phyloP scores from a whole-genome alignment of 2,888 invertebrate genomes.

The Cabera pusaria region DNA sequence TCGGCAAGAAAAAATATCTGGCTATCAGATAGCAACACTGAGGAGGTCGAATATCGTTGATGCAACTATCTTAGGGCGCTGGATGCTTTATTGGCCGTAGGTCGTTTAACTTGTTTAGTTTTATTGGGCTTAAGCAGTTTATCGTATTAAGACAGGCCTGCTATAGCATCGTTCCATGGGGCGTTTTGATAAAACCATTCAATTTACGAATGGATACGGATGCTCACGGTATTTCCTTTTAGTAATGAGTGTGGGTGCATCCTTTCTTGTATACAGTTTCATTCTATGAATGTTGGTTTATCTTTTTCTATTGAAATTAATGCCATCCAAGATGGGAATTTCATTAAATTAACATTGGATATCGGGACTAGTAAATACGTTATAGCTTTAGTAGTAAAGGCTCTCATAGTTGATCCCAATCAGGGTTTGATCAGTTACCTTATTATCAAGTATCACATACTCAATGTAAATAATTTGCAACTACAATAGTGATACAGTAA shows the following conservation, averaged over 20 bases:
- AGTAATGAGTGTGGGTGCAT: constrained; percentile 29
- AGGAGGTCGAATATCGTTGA: constrained; percentile 49
- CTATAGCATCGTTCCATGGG: constrained; percentile 56
- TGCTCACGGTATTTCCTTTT: constrained; percentile 30
- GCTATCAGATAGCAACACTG: constrained; percentile 8
- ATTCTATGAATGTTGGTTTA: too few species aligned
- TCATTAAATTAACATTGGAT: too few species aligned
- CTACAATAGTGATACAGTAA: too few species aligned
- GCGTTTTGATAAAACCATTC: constrained; percentile 62
- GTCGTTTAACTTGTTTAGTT: constrained; percentile 76
- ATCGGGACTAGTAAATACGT: too few species aligned
- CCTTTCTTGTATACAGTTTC: constrained; percentile 20
- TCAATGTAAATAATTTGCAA: too few species aligned
- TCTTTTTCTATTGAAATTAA: too few species aligned
- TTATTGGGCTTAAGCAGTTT: constrained; percentile 73
- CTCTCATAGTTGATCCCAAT: too few species aligned
- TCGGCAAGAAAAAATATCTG: too few species aligned
- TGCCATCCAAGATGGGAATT: too few species aligned
- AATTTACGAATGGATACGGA: constrained; percentile 53
- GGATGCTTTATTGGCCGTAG: constrained; percentile 59
- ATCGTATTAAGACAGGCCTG: constrained; percentile 70
- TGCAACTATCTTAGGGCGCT: constrained; percentile 48
- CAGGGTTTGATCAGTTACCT: too few species aligned
- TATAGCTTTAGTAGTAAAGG: too few species aligned
- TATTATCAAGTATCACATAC: too few species aligned